These are phyloP conservation scores for Julus scanicus DNA, from an alignment of 2,888 invertebrate genomes.

Conservation along the genomic window DNA sequence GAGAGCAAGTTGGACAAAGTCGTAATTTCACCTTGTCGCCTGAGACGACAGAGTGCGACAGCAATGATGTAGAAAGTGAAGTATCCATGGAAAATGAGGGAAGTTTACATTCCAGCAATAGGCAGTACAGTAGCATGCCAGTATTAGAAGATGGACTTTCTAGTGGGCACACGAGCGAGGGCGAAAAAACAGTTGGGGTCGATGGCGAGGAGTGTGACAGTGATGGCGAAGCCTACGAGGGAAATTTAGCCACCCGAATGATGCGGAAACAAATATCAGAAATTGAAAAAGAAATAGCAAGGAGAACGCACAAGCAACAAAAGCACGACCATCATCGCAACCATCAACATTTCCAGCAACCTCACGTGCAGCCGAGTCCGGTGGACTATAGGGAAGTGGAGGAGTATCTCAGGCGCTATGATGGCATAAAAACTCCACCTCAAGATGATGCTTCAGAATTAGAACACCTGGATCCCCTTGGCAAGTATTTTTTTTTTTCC, in stretches of 20 bases:
- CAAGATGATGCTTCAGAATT: conserved; percentile 68
- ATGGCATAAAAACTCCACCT: conserved; percentile 16
- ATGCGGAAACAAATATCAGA: conserved; percentile 77
- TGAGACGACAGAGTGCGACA: conserved; percentile 92
- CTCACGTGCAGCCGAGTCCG: conserved; percentile 56
- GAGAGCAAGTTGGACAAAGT: conserved; percentile 74
- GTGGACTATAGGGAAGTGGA: conserved; percentile 56
- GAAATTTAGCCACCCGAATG: conserved; percentile 78
- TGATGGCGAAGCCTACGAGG: conserved; percentile 64
- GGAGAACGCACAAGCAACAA: conserved; percentile 62
- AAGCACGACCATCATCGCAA: conserved; percentile 60
- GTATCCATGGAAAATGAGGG: conserved; percentile 73
- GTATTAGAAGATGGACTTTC: conserved; percentile 93
- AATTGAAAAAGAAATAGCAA: conserved; percentile 77
- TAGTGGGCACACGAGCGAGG: conserved; percentile 92
- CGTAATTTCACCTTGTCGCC: conserved; percentile 90
- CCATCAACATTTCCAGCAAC: conserved; percentile 56
- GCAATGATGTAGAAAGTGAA: conserved; percentile 87
- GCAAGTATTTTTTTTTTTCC: conserved; percentile 59
- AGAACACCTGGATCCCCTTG: conserved; percentile 79
- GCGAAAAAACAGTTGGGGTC: conserved; percentile 70
- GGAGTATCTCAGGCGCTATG: conserved; percentile 56
- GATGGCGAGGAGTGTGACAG: conserved; percentile 47
- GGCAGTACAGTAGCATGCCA: conserved; percentile 74
- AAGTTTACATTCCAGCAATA: conserved; percentile 66